Evolutionary conservation across 2,888 invertebrate species (phyloP).

Genomic region (Schizaphis graminum): DNA sequence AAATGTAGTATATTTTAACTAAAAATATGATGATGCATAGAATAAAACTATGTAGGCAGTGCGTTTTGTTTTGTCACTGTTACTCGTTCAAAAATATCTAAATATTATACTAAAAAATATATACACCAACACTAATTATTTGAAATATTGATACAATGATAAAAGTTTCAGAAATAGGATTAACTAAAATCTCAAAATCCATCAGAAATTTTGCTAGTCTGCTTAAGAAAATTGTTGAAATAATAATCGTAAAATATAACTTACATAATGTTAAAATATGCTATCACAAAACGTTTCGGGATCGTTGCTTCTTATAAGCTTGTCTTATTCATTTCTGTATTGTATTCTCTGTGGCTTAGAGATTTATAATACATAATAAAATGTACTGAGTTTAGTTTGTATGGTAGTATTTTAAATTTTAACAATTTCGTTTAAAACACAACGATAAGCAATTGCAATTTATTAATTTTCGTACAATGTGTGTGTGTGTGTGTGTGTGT

Average conservation of each 20-base stretch:
- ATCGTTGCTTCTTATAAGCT: no score
- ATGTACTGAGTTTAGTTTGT: no score
- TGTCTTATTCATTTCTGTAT: no score
- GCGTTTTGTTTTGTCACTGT: not conserved
- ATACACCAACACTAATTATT: not conserved
- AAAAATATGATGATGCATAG: not conserved
- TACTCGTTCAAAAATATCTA: not conserved
- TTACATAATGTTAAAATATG: no score
- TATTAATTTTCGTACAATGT: not conserved
- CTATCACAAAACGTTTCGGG: no score
- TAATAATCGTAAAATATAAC: not conserved
- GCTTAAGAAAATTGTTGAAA: not conserved
- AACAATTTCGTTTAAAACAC: no score
- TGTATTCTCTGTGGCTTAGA: no score
- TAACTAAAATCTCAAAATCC: not conserved
- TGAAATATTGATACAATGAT: not conserved
- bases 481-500: no score
- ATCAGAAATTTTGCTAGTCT: not conserved
- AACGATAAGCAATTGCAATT: no score
- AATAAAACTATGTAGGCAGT: not conserved
- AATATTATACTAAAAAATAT: not conserved
- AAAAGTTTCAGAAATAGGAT: not conserved
- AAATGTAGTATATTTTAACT: not conserved
- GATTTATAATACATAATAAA: no score
- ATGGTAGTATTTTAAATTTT: no score